phyloP scores from a whole-genome alignment of 2,888 invertebrate species.

The Macrosiphum euphorbiae region DNA sequence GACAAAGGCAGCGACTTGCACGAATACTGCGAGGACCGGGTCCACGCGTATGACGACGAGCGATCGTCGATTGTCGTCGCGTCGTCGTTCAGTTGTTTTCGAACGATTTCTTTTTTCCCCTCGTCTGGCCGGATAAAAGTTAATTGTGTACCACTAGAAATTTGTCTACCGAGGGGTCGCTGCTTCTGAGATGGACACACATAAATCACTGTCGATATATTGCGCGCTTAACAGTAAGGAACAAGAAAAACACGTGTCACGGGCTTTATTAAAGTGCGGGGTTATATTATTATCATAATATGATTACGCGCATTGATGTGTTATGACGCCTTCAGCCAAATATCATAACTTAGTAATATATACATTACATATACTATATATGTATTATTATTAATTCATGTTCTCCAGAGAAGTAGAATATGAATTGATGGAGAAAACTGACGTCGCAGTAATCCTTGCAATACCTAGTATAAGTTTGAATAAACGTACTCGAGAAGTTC shows the following conservation, averaged over 20 bases:
- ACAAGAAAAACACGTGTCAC: conserved; percentile 6
- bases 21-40: neutral
- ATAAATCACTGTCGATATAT: conserved; percentile 30
- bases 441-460: neutral
- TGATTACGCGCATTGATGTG: neutral
- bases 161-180: neutral
- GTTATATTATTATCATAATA: neutral
- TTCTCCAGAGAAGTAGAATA: neutral
- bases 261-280: neutral
- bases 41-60: neutral
- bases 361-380: neutral
- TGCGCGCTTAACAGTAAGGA: neutral
- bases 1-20: neutral
- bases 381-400: conserved; percentile 2
- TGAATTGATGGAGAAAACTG: neutral
- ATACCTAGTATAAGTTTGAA: neutral
- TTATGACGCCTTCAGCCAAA: neutral
- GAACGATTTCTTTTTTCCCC: neutral
- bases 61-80: neutral
- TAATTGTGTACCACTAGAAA: conserved; percentile 39
- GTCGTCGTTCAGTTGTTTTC: neutral
- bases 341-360: neutral
- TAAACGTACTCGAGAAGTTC: neutral
- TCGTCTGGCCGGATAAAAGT: conserved; percentile 34
- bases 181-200: neutral